Base-by-base conservation (phyloP, 2,888 invertebrate species). In the Pyrgus malvae region DNA sequence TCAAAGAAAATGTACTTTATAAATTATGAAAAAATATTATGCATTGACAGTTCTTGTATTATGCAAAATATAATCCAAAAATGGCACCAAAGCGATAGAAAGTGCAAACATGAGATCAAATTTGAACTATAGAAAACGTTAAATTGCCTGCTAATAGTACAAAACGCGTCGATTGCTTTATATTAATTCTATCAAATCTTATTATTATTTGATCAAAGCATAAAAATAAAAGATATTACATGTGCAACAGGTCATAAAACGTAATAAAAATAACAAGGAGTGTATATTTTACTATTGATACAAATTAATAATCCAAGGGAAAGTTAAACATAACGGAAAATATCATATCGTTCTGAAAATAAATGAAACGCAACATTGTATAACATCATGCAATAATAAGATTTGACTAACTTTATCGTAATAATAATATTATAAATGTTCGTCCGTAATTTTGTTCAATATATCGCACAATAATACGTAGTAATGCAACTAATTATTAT, bases 41-140 rank as follows among this genome's bases (percentile, higher is more conserved):
- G 87, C 85, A 70, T 73, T 63, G 51, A 59, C 56, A 62, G 61
- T 65, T 58, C 63, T 67, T 71, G n/a, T 83, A 85, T 85, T 84
- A 85, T 86, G 86, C 83, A 65, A 72, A 69, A 63, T 73, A 40
- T 72, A 75, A 71, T 63, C 70, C 68, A 65, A 70, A 76, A 72
- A 87, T 83, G 88, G 84, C 86, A 87, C 86, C 74, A 66, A 80
- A 80, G 80, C 77, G 69, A 72, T 76, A 69, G 72, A 66, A 69
- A 64, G 79, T 76, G 82, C 80, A 80, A 80, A 75, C 73, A 83
- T 88, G 87, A 88, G 88, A 88, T 89, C 88, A 86, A 80, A 78
- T 76, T 76, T 70, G 74, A 71, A 66, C 71, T 70, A 74, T 60
- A 65, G 67, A 70, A 75, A 63, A 67, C 68, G 59, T 40, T 60